Conservation (phyloP, 2,888 invertebrate species). For the Campoplex capitator region DNA sequence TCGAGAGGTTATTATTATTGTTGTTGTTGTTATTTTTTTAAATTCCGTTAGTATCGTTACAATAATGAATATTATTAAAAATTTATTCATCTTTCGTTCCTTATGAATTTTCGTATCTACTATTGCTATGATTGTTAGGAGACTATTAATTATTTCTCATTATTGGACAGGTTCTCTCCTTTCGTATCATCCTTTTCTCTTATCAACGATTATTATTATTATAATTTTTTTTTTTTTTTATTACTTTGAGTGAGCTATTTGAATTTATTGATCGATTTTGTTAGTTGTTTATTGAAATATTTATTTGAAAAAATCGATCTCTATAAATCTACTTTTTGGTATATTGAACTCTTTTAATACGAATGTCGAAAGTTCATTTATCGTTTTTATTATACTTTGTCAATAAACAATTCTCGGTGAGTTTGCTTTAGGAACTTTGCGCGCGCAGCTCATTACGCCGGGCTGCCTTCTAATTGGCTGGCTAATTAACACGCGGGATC, state of each 20-base stretch:
- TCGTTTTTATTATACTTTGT: conserved; percentile 45
- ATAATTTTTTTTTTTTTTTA: conserved; percentile 20
- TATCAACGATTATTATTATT: conserved; percentile 53
- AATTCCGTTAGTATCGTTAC: not conserved
- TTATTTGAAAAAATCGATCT: conserved; percentile 21
- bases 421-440: conserved; percentile 83
- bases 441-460: conserved; percentile 84
- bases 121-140: conserved; percentile 75
- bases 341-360: conserved; percentile 28
- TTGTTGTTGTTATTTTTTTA: not conserved
- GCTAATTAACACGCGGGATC: conserved; percentile 83
- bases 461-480: conserved; percentile 83
- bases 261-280: conserved; percentile 31
- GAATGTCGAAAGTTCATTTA: conserved; percentile 26
- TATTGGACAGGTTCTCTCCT: conserved; percentile 61
- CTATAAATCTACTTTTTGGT: conserved; percentile 20
- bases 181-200: not conserved
- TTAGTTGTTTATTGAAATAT: conserved; percentile 8
- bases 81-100: conserved; percentile 33
- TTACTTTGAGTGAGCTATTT: conserved; percentile 60
- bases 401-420: conserved; percentile 63
- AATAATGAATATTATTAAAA: conserved; percentile 65
- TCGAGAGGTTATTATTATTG: conserved; percentile 16
- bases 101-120: conserved; percentile 41
- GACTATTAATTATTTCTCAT: conserved; percentile 63